Conservation (phyloP, 2,113 vertebrate genomes). For the Laterallus jamaicensis region DNA sequence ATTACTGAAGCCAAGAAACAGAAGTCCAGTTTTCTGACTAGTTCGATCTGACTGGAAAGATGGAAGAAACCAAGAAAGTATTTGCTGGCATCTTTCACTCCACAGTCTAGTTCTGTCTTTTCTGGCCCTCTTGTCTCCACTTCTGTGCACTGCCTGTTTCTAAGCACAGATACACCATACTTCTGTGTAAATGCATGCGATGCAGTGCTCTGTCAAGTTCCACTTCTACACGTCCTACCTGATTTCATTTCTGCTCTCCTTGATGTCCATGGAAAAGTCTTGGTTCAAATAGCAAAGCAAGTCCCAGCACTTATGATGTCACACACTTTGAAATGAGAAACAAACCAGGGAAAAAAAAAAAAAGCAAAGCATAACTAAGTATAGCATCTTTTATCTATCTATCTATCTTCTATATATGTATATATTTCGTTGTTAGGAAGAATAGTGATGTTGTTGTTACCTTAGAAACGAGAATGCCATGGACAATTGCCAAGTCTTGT, state of each 20-base stretch:
- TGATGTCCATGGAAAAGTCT: neutral
- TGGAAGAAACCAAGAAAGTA: neutral
- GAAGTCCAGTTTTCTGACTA: neutral
- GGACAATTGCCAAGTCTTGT: conserved; percentile 75
- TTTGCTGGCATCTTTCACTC: neutral
- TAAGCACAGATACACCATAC: neutral
- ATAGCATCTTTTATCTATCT: conserved; percentile 41
- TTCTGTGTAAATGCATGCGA: neutral
- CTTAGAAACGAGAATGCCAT: conserved; percentile 76
- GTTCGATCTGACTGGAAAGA: neutral
- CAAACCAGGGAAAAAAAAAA: conserved; percentile 22
- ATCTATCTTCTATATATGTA: conserved; percentile 32
- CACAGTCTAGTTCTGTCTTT: neutral
- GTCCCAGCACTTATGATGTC: conserved; percentile 73
- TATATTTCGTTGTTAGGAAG: conserved; percentile 62
- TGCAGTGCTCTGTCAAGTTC: neutral
- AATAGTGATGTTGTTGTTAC: conserved; percentile 44
- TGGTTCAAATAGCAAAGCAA: neutral
- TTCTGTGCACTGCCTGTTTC: neutral
- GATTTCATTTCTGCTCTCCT: neutral
- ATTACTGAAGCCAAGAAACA: neutral
- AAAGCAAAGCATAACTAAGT: conserved; percentile 61
- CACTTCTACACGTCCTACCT: neutral
- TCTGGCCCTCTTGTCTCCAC: neutral
- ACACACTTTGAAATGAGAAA: conserved; percentile 69